These are phyloP conservation scores for Gobiocypris rarus DNA, from an alignment of 2,113 vertebrate species.

Conservation along the genomic window DNA sequence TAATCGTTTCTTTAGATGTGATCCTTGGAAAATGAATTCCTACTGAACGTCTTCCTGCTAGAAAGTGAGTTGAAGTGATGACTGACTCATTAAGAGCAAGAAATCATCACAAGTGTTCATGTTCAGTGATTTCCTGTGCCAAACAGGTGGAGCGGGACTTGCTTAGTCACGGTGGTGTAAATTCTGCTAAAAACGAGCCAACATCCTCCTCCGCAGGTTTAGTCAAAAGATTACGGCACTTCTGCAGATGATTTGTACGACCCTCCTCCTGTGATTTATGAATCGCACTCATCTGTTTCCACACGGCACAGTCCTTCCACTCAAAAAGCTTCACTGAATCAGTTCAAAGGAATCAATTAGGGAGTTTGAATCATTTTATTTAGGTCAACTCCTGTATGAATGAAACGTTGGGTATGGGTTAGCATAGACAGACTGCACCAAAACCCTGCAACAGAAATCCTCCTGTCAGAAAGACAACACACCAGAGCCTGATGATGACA, in stretches of 20 bases:
- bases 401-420: no score
- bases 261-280: background rate
- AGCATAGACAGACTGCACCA: no score
- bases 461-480: background rate
- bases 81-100: background rate
- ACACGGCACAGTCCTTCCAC: background rate
- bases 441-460: no score
- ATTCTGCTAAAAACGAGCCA: background rate
- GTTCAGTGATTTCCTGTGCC: background rate
- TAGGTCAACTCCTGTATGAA: background rate
- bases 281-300: background rate
- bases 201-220: background rate
- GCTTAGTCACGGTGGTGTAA: background rate
- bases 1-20: no score
- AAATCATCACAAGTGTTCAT: background rate
- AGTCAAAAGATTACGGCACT: background rate
- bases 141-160: constrained; percentile 1
- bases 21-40: no score
- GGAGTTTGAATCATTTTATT: background rate
- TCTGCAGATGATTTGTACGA: background rate
- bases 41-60: background rate
- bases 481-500: background rate
- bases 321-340: background rate
- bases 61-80: background rate
- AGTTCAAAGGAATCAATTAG: background rate